Conservation (phyloP, 2,113 vertebrate genomes). For the Syngnathoides biaculeatus region DNA sequence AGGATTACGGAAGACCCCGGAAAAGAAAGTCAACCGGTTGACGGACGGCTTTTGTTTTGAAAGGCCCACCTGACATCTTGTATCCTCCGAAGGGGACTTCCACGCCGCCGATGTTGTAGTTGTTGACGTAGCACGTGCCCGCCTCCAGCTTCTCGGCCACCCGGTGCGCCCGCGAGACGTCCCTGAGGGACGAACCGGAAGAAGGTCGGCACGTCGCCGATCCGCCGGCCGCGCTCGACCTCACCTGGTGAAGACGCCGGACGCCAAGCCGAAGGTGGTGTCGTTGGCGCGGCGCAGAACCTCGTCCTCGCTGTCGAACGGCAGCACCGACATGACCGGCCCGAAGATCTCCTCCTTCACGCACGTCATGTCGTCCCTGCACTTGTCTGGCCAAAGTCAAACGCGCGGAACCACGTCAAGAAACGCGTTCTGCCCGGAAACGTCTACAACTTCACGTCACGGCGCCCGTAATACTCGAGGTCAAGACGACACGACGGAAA, state of each 20-base stretch:
- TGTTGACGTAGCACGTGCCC: slow-evolving; percentile 94
- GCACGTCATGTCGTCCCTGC: slow-evolving; percentile 90
- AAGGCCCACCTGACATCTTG: slow-evolving; percentile 86
- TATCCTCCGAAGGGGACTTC: slow-evolving; percentile 94
- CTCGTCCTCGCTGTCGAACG: slow-evolving; percentile 91
- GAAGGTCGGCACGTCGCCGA: background rate
- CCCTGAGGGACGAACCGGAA: slow-evolving; percentile 64
- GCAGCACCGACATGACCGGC: slow-evolving; percentile 92
- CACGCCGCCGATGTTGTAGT: slow-evolving; percentile 85
- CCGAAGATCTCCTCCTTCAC: slow-evolving; percentile 98
- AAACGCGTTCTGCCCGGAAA: no score
- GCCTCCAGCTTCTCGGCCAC: slow-evolving; percentile 84
- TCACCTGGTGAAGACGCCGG: slow-evolving; percentile 95
- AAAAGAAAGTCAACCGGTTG: fast-evolving
- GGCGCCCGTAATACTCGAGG: no score
- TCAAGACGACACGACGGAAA: no score
- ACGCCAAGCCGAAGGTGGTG: slow-evolving; percentile 86
- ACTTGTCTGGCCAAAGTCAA: slow-evolving; percentile 75
- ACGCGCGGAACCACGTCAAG: no score
- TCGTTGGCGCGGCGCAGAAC: slow-evolving; percentile 85
- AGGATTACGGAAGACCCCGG: no score
- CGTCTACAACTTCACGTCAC: no score
- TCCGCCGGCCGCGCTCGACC: background rate
- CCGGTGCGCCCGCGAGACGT: slow-evolving; percentile 89
- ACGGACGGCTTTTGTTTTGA: background rate